Evolutionary conservation across 2,888 invertebrate species (phyloP), one percentile per base, ranked within the genome.

Genomic region (Zeuzera pyrina): DNA sequence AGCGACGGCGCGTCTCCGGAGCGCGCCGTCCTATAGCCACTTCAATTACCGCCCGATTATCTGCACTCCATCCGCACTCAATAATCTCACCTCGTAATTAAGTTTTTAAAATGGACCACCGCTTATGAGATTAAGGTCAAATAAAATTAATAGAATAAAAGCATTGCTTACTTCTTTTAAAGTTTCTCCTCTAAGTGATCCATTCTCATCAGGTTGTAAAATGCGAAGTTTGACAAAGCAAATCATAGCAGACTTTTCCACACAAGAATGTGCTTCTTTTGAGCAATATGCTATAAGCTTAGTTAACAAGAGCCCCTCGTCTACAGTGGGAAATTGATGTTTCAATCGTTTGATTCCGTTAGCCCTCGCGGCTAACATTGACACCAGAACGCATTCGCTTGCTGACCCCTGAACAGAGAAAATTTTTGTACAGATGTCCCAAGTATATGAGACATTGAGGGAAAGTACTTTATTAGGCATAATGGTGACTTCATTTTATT

Each of bases 241-340:
- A 50, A 96, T 95, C 95, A 96, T 95, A 2, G 95, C 95, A 2
- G 94, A 93, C 64, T 96, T 96, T 68, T 96, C 95, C 2, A 95
- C 95, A 57, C 94, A 94, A 16, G 95, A 95, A 67, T 96, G 96
- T 14, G 95, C 91, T 67, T 95, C 94, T 57, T 91, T 92, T 16
- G 93, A 93, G 69, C 94, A 94, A 61, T 94, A 94, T 13, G 95
- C 97, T 86, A 98, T 97, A 32, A 98, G 85, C 73, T 95, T 96
- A 5, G 96, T 93, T 19, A 98, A 85, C 29, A 98, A 84, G 19
- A 92, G 88, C 1, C 95, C 95, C 64, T 98, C 98, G 66, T 96
- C 95, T 13, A 93, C 90, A 47, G 91, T 91, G 1, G 94, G 92
- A 62, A 94, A 91, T 52, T 90, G 90, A 42, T 92, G 89, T 67